Base-by-base conservation (phyloP, 1,140 invertebrate genomes). In the Odontomachus brunneus region DNA sequence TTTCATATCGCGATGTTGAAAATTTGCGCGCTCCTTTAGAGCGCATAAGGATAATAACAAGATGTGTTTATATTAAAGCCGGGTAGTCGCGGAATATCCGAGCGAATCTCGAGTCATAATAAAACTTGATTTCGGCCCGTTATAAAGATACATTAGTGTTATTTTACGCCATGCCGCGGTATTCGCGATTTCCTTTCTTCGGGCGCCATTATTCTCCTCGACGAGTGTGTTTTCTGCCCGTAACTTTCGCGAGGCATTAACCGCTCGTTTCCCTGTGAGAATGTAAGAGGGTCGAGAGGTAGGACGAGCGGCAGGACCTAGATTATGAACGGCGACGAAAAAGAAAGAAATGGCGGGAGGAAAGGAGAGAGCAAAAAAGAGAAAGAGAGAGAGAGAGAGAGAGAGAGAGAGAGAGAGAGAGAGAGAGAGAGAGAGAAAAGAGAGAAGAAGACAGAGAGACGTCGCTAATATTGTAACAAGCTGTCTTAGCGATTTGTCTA, bases 131-230 rank as follows among this genome's bases (percentile, higher is more conserved):
- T 88, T 81, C 60, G 66, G 60, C 48, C 67, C 72, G 78, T 88
- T 88, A 88, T 88, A 88, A 88, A 88, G 87, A 88, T 80, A 85
- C 86, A 88, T 88, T 88, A 85, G 51, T 73, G 53, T 83, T 88
- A 88, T 88, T 78, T 84, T 74, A 63, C 72, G 53, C 26, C 65
- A 67, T 55, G 80, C 66, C 49, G 65, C 55, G 38, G 55, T 83
- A 48, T 57, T 69, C 63, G 49, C 51, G 65, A 26, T 83, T 76
- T 66, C 55, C 82, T 59, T 88, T 83, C 76, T 66, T 76, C 75
- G 44, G 38, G 48, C 33, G 62, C 59, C 69, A 88, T 88, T 85
- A 88, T 80, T 88, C 83, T 85, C 62, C 73, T 55, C 24, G 83
- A 88, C 87, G 72, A 88, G 83, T 85, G 67, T 78, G 83, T 85